Conservation (phyloP, 1,140 invertebrate species). For the Wiebesia pumilae region DNA sequence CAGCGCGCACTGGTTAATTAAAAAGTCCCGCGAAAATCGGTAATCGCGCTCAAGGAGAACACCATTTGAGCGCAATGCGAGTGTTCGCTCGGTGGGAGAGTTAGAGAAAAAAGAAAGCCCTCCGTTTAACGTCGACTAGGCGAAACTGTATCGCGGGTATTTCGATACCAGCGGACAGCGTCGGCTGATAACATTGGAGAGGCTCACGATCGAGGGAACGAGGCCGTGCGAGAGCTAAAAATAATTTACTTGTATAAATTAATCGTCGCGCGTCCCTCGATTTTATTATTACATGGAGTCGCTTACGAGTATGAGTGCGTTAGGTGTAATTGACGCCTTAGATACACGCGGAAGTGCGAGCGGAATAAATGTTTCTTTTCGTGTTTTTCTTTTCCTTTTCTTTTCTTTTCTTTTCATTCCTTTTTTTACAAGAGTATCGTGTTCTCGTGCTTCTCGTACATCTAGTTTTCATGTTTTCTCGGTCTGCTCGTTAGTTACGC, state of each 20-base stretch:
- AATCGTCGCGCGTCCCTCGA: background rate
- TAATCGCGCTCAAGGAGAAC: no score
- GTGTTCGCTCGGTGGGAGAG: background rate
- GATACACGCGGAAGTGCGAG: background rate
- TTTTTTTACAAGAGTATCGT: background rate
- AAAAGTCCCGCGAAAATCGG: background rate
- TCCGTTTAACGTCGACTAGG: background rate
- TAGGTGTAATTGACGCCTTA: background rate
- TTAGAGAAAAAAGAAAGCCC: background rate
- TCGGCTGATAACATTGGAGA: background rate
- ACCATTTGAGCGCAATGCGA: no score
- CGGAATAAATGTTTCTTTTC: background rate
- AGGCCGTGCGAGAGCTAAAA: background rate
- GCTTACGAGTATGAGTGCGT: no score
- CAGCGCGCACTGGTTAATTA: no score
- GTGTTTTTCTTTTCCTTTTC: background rate
- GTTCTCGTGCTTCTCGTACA: background rate
- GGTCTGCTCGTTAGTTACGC: background rate
- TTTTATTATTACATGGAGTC: background rate
- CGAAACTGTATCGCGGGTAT: background rate
- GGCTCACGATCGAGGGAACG: background rate
- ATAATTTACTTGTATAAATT: slow-evolving; percentile 8
- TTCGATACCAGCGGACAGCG: background rate
- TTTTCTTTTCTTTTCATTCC: background rate
- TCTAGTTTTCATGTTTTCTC: background rate